Conservation (phyloP, 1,140 invertebrate genomes). For the Campodea augens region DNA sequence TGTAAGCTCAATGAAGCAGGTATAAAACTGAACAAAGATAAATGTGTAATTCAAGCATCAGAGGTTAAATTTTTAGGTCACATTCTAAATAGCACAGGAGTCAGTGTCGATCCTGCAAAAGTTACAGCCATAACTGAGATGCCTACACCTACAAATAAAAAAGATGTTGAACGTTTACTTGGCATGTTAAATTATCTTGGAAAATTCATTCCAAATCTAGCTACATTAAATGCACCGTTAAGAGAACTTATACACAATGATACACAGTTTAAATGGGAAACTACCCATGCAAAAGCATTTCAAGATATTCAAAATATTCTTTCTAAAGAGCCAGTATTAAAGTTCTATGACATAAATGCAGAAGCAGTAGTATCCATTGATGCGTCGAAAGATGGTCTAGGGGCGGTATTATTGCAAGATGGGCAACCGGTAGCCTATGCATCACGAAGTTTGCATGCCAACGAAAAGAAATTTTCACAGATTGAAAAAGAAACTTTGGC, state of each 20-base stretch:
- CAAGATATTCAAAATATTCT: conserved; percentile 12
- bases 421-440: conserved; percentile 22
- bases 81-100: conserved; percentile 20
- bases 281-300: conserved; percentile 10
- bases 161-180: conserved; percentile 17
- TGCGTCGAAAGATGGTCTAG: conserved; percentile 20
- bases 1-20: conserved; percentile 18
- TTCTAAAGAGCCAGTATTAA: conserved; percentile 9
- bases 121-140: conserved; percentile 18
- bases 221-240: conserved; percentile 12
- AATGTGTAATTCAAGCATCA: conserved; percentile 18
- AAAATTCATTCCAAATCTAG: conserved; percentile 17
- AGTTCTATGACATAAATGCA: conserved; percentile 17
- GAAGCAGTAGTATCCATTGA: conserved; percentile 19
- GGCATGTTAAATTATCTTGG: conserved; percentile 23
- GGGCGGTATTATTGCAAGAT: conserved; percentile 22
- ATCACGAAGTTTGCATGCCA: conserved; percentile 17
- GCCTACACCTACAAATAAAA: conserved; percentile 11
- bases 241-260: conserved; percentile 12
- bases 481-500: conserved; percentile 26
- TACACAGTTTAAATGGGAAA: conserved; percentile 12
- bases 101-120: conserved; percentile 21
- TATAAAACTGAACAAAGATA: conserved; percentile 23
- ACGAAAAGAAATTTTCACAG: conserved; percentile 22
- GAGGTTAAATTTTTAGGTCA: conserved; percentile 23